These are phyloP conservation scores for Conger conger DNA, from an alignment of 2,113 vertebrate species.

Conservation along the genomic window DNA sequence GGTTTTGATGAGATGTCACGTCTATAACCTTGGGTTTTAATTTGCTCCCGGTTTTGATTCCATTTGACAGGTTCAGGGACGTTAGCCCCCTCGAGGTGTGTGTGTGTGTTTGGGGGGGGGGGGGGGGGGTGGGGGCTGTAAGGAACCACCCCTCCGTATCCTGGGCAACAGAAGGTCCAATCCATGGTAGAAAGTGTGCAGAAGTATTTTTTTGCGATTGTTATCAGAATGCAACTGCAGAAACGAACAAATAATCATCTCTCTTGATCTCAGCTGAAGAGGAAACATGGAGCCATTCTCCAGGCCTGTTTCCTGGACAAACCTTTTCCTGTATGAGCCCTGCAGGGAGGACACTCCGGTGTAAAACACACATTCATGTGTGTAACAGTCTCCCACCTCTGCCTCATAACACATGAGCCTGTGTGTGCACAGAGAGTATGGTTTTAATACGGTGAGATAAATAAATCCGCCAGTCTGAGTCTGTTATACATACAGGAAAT, in stretches of 20 bases:
- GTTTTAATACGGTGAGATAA: constrained; percentile 25
- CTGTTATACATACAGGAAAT: constrained; percentile 47
- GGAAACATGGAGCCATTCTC: too few species aligned
- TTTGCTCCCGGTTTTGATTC: background rate
- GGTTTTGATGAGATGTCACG: background rate
- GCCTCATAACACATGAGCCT: constrained; percentile 31
- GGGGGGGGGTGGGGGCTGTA: too few species aligned
- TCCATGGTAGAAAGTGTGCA: too few species aligned
- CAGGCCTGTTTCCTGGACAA: too few species aligned
- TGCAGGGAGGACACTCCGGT: background rate
- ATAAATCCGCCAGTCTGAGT: constrained; percentile 30
- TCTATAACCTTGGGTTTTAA: background rate
- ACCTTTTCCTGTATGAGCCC: too few species aligned
- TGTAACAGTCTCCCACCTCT: background rate
- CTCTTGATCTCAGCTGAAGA: too few species aligned
- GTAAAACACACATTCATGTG: background rate
- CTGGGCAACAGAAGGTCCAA: too few species aligned
- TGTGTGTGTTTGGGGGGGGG: background rate
- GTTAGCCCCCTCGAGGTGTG: background rate
- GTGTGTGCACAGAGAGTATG: constrained; percentile 40
- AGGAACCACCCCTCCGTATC: too few species aligned
- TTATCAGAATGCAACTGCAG: too few species aligned
- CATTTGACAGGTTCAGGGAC: background rate
- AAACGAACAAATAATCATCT: too few species aligned
- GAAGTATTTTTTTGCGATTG: too few species aligned